Evolutionary conservation across 2,888 invertebrate species (phyloP), one percentile per base, ranked within the genome.

Genomic region (Nomada flava): DNA sequence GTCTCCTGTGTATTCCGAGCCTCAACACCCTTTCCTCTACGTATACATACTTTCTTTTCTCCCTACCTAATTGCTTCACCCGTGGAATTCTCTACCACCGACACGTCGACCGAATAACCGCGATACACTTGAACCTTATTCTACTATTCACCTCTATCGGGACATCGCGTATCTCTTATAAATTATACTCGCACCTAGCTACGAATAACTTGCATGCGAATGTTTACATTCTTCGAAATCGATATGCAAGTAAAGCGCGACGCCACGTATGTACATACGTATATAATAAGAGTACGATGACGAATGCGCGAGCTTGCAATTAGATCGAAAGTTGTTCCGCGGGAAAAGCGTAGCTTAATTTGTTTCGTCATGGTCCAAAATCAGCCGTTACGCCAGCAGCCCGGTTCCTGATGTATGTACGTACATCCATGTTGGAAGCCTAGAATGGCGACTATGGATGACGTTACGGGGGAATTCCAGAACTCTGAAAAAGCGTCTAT

Each of bases 391-490:
- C 82, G 77, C 72, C 65, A 76, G 44, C 74, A 29, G 55, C 29
- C n/a, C 29, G 60, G n/a, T 26, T 47, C 63, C 18, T 26, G 23
- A 18, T n/a, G 20, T 47, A 36, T 53, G n/a, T 47, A 44, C 44
- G 20, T 47, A 44, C 29, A 50, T 42, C 50, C 23, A 36, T 42
- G 15, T 11, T 53, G 23, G 23, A 72, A 76, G 60, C 47, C 75
- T 53, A 42, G 44, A 60, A 76, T 36, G 64, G 68, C 50, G 57
- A 60, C 72, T 29, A 68, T 44, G 67, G 79, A 89, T 89, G 88
- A 89, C 89, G 89, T 63, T 86, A 88, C 74, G 80, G 62, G 88
- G 89, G 82, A 89, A 89, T 89, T 86, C 89, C 88, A 70, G 77
- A 77, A 84, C 60, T 84, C 75, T 68, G 63, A 79, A 84, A 86